Evolutionary conservation across 2,888 invertebrate species (phyloP), one percentile per base, ranked within the genome.

Genomic region (Lasioglossum oenotherae): DNA sequence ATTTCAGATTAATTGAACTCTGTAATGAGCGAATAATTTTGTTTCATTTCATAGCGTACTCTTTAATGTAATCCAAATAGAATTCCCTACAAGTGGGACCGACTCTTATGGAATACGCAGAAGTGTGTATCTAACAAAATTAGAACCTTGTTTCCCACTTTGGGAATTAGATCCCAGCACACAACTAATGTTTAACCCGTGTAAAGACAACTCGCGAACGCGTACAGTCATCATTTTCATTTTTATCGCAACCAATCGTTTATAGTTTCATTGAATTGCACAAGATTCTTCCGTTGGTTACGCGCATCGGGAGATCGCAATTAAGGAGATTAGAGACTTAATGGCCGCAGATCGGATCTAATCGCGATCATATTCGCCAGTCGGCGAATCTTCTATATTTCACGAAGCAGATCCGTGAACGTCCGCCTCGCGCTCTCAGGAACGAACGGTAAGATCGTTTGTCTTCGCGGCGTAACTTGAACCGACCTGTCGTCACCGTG

Each of bases 401-500:
- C 74, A 27, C 73, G 73, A 41, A 73, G 77, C 78, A 77, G 69
- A 79, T 84, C 74, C 84, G 81, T 77, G 72, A 23, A 10, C 76
- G 77, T 87, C 86, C 88, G 84, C 81, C 82, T 72, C 41, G 80
- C 53, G 23, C 90, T 87, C 82, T 82, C 82, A 46, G 84, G 86
- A 85, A 78, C 87, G 86, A 85, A 78, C 87, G 86, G 81, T 86
- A 88, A 75, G 82, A 91, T 93, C 92, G 90, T 93, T 93, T 93
- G 92, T 94, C 93, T 92, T 86, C 91, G 82, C 90, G 86, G 89
- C 88, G 92, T 91, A 93, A 92, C 91, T 90, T 87, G 90, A 92
- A 91, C 87, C 72, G 81, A 74, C 80, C 73, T 88, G 88, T 88
- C 85, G 85, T 79, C 85, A 80, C 77, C 78, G 60, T 74, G 78